phyloP scores from a whole-genome alignment of 1,140 invertebrate species.

The Heliconius himera region DNA sequence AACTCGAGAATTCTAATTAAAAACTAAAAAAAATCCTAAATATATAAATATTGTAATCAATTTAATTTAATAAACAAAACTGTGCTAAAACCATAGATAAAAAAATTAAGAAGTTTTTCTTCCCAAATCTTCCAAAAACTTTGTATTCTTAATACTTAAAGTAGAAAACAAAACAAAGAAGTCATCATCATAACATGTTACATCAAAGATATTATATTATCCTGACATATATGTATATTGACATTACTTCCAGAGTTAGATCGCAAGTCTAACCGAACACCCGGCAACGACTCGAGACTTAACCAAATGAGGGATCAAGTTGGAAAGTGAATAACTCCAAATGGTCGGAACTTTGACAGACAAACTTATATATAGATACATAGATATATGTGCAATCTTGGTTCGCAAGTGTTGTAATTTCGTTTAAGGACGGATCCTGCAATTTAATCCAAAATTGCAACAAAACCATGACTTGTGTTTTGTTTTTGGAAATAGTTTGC shows the following conservation, averaged over 20 bases:
- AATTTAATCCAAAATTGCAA: slow-evolving; percentile 19
- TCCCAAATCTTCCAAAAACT: background rate
- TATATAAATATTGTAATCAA: too few relatives aligned
- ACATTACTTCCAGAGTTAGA: slow-evolving; percentile 17
- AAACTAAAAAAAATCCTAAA: too few relatives aligned
- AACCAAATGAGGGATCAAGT: slow-evolving; percentile 51
- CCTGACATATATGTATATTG: slow-evolving; percentile 14
- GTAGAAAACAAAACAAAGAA: background rate
- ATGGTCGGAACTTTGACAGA: slow-evolving; percentile 39
- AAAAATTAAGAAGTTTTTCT: too few relatives aligned
- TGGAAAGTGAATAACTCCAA: slow-evolving; percentile 45
- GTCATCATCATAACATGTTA: background rate
- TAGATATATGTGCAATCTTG: slow-evolving; percentile 40
- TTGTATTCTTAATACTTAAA: background rate
- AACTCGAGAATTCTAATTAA: too few relatives aligned
- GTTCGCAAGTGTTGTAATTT: slow-evolving; percentile 36
- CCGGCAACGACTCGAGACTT: slow-evolving; percentile 28
- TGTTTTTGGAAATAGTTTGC: background rate
- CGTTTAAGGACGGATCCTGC: slow-evolving; percentile 19
- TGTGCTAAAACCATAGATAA: too few relatives aligned
- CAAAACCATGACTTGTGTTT: slow-evolving; percentile 16
- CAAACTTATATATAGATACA: slow-evolving; percentile 43
- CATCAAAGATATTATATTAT: too few relatives aligned
- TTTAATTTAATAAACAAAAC: too few relatives aligned
- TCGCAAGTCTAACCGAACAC: slow-evolving; percentile 23